Conservation (phyloP, 2,797 vertebrate species). For the Clarias platycephalus region DNA sequence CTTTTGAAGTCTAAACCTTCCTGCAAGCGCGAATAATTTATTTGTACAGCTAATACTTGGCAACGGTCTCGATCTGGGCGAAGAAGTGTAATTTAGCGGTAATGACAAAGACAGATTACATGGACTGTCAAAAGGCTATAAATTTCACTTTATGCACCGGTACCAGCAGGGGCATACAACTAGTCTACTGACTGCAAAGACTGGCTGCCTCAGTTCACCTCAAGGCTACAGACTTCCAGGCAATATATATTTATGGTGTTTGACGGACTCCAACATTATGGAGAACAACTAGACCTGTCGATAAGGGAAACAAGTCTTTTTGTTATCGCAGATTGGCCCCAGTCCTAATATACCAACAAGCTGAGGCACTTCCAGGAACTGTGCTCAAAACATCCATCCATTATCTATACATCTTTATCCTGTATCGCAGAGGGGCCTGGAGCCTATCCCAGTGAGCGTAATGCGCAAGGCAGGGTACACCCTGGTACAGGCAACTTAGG, state of each 20-base stretch:
- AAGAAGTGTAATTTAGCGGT: constrained; percentile 14
- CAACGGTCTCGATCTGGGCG: neutral
- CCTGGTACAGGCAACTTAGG: too few species aligned
- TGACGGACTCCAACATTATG: neutral
- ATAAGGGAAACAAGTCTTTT: neutral
- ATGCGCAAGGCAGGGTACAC: too few species aligned
- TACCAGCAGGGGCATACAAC: neutral
- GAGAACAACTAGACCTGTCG: neutral
- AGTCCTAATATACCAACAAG: neutral
- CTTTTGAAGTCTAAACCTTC: neutral
- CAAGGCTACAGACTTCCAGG: neutral
- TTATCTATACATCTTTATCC: too few species aligned
- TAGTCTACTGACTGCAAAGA: constrained; percentile 19
- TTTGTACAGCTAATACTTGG: constrained; percentile 9
- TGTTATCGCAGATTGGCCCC: too few species aligned
- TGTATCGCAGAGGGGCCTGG: too few species aligned
- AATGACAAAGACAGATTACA: constrained; percentile 26
- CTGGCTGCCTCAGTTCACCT: neutral
- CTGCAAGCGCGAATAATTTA: constrained; percentile 6
- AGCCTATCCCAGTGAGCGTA: too few species aligned
- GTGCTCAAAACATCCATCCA: neutral
- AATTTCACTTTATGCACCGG: constrained; percentile 5
- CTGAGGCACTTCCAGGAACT: neutral
- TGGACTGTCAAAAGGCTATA: constrained; percentile 6
- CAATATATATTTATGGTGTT: neutral